Conservation (phyloP, 1,140 invertebrate species). For the Epicauta chinensis region DNA sequence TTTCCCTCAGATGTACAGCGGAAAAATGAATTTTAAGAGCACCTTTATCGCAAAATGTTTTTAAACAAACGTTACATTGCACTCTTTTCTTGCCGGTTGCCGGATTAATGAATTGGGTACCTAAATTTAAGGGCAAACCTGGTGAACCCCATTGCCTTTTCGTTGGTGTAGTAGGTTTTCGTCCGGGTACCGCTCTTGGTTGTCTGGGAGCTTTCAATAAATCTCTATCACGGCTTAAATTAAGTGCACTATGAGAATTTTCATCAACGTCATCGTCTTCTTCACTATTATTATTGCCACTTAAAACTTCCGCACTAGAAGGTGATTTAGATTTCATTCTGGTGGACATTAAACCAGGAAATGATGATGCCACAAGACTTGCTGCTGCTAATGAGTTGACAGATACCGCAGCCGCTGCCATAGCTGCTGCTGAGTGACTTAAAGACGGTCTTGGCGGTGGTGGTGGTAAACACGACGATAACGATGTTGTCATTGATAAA, state of each 20-base stretch:
- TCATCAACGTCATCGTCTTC: slow-evolving; percentile 61
- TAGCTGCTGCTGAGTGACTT: slow-evolving; percentile 50
- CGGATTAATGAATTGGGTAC: slow-evolving; percentile 86
- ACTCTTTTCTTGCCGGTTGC: slow-evolving; percentile 93
- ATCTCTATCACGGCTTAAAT: slow-evolving; percentile 53
- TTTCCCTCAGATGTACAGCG: slow-evolving; percentile 96
- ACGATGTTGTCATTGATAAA: slow-evolving; percentile 51
- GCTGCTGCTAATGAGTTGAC: slow-evolving; percentile 43
- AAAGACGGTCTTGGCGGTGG: slow-evolving; percentile 50
- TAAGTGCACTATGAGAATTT: slow-evolving; percentile 59
- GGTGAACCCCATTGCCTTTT: slow-evolving; percentile 85
- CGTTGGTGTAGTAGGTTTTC: slow-evolving; percentile 79
- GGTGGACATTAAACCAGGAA: slow-evolving; percentile 39
- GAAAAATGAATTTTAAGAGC: slow-evolving; percentile 99
- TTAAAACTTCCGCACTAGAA: slow-evolving; percentile 39
- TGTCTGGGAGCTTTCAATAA: slow-evolving; percentile 43
- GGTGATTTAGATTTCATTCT: slow-evolving; percentile 42
- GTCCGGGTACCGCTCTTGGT: slow-evolving; percentile 40
- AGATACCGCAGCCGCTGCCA: slow-evolving; percentile 44
- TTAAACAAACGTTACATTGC: slow-evolving; percentile 96
- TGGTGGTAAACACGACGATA: slow-evolving; percentile 57
- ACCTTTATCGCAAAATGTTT: slow-evolving; percentile 99
- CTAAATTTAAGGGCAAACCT: slow-evolving; percentile 75
- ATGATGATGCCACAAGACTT: slow-evolving; percentile 43
- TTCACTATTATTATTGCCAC: slow-evolving; percentile 42